Evolutionary conservation across 2,113 vertebrate genomes (phyloP).

Genomic region (Petroica traversi): DNA sequence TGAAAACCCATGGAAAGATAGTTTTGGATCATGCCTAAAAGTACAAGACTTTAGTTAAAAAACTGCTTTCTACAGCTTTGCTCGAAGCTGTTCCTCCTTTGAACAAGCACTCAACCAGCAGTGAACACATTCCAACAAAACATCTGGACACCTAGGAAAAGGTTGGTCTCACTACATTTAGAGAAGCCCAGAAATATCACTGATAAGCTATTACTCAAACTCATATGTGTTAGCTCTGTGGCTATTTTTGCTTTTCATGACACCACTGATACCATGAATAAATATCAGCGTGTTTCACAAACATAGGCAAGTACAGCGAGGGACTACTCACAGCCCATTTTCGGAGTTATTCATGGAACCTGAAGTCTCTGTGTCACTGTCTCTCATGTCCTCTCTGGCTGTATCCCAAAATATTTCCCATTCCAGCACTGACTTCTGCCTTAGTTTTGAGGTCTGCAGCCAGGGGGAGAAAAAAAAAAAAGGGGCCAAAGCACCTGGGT

Average conservation of each 20-base stretch:
- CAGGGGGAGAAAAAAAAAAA: rapidly evolving
- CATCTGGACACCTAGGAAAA: not conserved
- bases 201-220: not conserved
- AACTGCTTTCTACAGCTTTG: not conserved
- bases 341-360: not conserved
- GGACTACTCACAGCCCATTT: not conserved
- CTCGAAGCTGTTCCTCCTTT: not conserved
- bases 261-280: not conserved
- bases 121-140: not conserved
- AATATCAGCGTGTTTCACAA: not conserved
- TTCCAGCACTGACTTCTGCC: not conserved
- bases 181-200: not conserved
- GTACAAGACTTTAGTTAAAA: not conserved
- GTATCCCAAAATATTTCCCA: not conserved
- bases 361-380: not conserved
- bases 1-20: not conserved
- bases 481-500: not conserved
- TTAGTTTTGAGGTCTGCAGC: not conserved
- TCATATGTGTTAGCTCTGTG: not conserved
- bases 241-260: not conserved
- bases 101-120: not conserved
- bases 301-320: not conserved
- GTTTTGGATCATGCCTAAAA: not conserved
- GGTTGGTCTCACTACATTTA: not conserved
- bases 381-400: not conserved